phyloP scores from a whole-genome alignment of 1,140 invertebrate species.

The Papilio helenus region DNA sequence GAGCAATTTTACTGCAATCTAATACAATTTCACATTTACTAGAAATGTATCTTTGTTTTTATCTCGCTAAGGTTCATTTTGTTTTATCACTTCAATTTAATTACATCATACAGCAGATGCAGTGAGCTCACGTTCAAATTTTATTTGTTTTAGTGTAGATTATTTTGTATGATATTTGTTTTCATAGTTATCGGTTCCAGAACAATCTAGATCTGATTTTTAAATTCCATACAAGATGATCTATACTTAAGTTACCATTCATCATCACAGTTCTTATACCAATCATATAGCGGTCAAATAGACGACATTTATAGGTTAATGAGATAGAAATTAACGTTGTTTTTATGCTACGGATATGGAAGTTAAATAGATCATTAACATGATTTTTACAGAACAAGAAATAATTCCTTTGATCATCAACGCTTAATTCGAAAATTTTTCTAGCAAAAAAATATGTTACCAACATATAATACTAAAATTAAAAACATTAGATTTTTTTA shows the following conservation, averaged over 20 bases:
- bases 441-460: too few species aligned
- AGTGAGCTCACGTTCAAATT: constrained; percentile 62
- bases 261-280: not conserved
- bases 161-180: constrained; percentile 44
- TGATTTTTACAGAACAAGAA: not conserved
- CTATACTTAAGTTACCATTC: not conserved
- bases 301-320: not conserved
- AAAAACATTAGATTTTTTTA: too few species aligned
- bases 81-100: not conserved
- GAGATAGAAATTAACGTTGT: not conserved
- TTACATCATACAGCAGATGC: constrained; percentile 41
- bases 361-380: not conserved
- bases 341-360: not conserved
- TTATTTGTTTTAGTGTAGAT: constrained; percentile 67
- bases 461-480: too few species aligned
- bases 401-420: too few species aligned
- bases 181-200: not conserved
- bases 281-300: not conserved
- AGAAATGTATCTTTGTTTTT: constrained; percentile 31
- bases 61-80: constrained; percentile 36
- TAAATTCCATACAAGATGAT: not conserved
- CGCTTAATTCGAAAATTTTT: too few species aligned
- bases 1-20: constrained; percentile 58
- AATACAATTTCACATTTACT: constrained; percentile 43
- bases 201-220: not conserved